Conservation (phyloP, 2,113 vertebrate species). For the Nematolebias whitei region DNA sequence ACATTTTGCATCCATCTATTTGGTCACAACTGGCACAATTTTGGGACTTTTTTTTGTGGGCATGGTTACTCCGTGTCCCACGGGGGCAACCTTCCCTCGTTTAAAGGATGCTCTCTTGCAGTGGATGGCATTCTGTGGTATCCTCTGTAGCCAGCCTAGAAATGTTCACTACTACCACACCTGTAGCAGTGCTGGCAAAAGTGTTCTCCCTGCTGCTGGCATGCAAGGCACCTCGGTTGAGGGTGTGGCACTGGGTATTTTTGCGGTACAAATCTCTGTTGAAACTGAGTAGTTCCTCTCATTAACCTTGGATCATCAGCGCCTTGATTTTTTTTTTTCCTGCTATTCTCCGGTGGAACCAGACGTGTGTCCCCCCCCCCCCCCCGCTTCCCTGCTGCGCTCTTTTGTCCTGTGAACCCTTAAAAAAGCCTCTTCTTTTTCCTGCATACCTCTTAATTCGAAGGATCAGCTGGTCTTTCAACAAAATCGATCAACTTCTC, state of each 20-base stretch:
- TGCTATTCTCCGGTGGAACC: too few relatives aligned
- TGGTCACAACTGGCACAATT: neutral
- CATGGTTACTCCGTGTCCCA: conserved; percentile 23
- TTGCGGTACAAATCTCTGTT: conserved; percentile 32
- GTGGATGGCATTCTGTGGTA: neutral
- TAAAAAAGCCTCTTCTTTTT: too few relatives aligned
- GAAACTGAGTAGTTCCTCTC: conserved; percentile 13
- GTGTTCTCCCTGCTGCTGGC: too few relatives aligned
- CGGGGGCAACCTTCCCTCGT: conserved; percentile 20
- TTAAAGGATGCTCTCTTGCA: conserved; percentile 23
- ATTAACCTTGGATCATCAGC: neutral
- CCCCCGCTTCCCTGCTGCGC: too few relatives aligned
- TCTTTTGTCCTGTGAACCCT: too few relatives aligned
- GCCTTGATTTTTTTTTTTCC: too few relatives aligned
- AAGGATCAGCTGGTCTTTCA: too few relatives aligned
- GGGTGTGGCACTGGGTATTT: neutral
- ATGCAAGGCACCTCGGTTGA: too few relatives aligned
- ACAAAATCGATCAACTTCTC: too few relatives aligned
- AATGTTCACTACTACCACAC: conserved; percentile 34
- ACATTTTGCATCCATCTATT: neutral
- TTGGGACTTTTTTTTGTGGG: neutral
- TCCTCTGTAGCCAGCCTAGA: conserved; percentile 14
- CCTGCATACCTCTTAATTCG: too few relatives aligned
- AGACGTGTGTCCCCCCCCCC: too few relatives aligned
- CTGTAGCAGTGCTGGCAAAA: conserved; percentile 22